A percentile compares a stretch with the other conserved stretches of the same genome.
phyloP scores from a whole-genome alignment of 2,113 vertebrate species.

The Pterocles orientalis region DNA sequence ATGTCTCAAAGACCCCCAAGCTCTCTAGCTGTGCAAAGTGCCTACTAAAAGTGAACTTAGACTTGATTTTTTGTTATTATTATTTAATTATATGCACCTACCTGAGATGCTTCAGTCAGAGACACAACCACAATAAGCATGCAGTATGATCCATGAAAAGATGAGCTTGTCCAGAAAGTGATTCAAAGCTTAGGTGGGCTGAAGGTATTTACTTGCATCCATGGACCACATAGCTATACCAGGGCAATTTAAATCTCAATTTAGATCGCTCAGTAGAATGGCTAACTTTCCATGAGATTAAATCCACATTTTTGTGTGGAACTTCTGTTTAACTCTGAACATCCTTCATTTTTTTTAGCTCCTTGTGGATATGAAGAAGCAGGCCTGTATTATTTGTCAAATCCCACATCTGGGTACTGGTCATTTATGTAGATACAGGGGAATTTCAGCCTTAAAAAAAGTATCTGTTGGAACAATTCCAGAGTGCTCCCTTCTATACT shows the following conservation, averaged over 20 bases:
- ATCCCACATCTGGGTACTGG: neutral
- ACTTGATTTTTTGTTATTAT: neutral
- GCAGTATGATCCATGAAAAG: neutral
- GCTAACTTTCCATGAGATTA: neutral
- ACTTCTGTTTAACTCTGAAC: neutral
- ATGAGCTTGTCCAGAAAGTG: neutral
- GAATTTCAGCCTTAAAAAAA: neutral
- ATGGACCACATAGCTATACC: fast-evolving
- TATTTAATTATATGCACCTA: neutral
- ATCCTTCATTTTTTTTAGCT: neutral
- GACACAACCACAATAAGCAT: neutral
- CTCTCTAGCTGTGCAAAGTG: neutral
- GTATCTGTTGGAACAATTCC: neutral
- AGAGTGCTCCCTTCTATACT: neutral
- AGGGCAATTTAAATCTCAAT: neutral
- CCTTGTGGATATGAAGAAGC: neutral
- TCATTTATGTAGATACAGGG: neutral
- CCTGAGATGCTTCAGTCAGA: neutral
- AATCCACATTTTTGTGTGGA: neutral
- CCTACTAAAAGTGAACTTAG: neutral
- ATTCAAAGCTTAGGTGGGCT: neutral
- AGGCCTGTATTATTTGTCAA: neutral
- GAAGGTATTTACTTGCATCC: neutral
- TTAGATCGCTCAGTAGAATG: neutral
- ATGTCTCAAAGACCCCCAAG: neutral